Percentiles rank a stretch among this genome's conserved stretches.
These are phyloP conservation scores for Catharus ustulatus DNA, from an alignment of 2,797 vertebrate species.

Conservation along the genomic window DNA sequence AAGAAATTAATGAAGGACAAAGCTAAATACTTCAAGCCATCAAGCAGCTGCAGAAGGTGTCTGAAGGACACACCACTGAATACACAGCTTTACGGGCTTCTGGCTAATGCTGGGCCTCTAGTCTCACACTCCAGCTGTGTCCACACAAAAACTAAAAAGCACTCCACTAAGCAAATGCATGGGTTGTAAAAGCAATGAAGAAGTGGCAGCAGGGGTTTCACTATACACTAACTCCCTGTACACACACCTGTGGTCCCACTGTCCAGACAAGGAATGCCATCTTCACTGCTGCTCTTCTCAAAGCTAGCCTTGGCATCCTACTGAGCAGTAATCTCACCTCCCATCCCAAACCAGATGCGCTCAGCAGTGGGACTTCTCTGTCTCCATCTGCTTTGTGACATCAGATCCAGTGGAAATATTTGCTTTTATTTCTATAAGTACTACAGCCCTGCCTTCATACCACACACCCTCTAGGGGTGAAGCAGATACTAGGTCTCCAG, in stretches of 20 bases:
- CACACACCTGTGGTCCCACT: not conserved
- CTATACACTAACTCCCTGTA: not conserved
- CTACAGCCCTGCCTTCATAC: not conserved
- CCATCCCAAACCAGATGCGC: not conserved
- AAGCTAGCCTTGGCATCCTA: not conserved
- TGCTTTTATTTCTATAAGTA: not conserved
- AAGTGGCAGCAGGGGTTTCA: not conserved
- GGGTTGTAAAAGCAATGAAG: not conserved
- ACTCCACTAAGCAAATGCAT: not conserved
- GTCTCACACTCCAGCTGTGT: not conserved
- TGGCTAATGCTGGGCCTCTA: not conserved
- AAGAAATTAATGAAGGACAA: constrained; percentile 46
- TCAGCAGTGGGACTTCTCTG: not conserved
- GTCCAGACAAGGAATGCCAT: not conserved
- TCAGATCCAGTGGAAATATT: not conserved
- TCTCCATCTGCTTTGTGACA: not conserved
- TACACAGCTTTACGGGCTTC: not conserved
- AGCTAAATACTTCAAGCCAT: not conserved
- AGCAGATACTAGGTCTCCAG: not conserved
- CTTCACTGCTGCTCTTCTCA: not conserved
- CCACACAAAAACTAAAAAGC: not conserved
- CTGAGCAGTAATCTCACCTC: not conserved
- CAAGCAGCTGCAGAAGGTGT: not conserved
- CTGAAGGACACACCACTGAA: not conserved
- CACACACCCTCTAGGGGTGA: not conserved